Evolutionary conservation across 2,888 invertebrate species (phyloP).

Genomic region (Shargacucullia verbasci): DNA sequence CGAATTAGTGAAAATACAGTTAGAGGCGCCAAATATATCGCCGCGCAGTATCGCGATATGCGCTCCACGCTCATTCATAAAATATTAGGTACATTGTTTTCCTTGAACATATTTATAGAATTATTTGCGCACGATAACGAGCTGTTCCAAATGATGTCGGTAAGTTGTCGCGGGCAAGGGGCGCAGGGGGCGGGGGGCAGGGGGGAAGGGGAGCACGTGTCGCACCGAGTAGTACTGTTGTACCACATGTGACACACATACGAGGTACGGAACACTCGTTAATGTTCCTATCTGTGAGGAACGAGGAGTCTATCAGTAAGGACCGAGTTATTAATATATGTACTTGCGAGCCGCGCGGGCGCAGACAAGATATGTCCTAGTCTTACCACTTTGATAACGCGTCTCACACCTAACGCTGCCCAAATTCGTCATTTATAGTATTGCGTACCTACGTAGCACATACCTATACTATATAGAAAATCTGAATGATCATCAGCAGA

Average conservation of each 20-base stretch:
- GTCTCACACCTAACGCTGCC: no score
- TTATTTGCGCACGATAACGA: conserved; percentile 57
- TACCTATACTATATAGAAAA: no score
- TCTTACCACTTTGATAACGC: no score
- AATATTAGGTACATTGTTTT: conserved; percentile 54
- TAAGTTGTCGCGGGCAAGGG: conserved; percentile 13
- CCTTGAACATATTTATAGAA: conserved; percentile 58
- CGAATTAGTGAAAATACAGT: conserved; percentile 50
- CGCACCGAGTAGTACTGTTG: background rate
- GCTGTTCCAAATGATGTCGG: conserved; percentile 40
- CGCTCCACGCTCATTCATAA: conserved; percentile 56
- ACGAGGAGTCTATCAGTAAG: background rate
- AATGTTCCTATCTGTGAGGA: background rate
- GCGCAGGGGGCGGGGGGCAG: no score
- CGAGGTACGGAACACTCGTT: background rate
- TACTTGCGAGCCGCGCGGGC: no score
- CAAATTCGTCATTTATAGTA: no score
- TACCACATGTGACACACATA: conserved; percentile 33
- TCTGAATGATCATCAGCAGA: background rate
- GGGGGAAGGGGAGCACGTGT: conserved; percentile 38
- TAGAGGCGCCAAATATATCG: conserved; percentile 26
- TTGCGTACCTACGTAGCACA: no score
- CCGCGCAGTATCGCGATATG: conserved; percentile 7
- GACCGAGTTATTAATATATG: background rate
- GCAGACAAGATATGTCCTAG: no score